Base-by-base conservation (phyloP, 2,888 invertebrate species). In the Hipparchia sbordonii region DNA sequence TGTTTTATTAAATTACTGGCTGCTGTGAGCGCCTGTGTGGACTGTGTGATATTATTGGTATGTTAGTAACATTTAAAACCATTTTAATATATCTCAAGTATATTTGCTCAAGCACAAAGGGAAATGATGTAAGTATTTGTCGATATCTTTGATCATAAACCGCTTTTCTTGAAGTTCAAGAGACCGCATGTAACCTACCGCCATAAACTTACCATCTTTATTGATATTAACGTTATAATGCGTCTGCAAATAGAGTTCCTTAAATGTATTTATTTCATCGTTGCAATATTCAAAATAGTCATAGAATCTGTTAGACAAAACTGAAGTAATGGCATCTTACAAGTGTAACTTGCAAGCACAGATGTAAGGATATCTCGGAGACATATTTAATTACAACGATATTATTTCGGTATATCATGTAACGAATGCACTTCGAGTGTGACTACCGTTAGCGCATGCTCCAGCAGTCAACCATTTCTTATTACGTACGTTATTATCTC, bases 361-460 rank as follows among this genome's bases (percentile, higher is more conserved):
- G 59, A 52, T 73, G 74, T 74, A 77, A 78, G 72, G 70, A 74
- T 68, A 77, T 73, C 73, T 69, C 57, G 46, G 52, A 69, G 68
- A 65, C 66, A 71, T 76, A 77, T 77, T 71, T 62, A 72, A 77
- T 77, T 78, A 77, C 78, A 75, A 70, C 67, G 75, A 72, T 73
- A 67, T 75, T 70, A 73, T 90, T 89, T 88, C 85, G 84, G 79
- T 81, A 81, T 90, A 90, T 92, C 89, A 82, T 84, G 85, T 93
- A 82, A 84, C 91, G 80, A 84, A 79, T 89, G 88, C 87, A 89
- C 84, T 85, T 84, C 84, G 83, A 86, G 86, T 89, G 87, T 86
- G 86, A 89, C 88, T 89, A 85, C 91, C 90, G 92, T 90, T 91
- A 89, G 81, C 84, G 82, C 86, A 89, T 87, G 91, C 84, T 89